A percentile compares a stretch with the other conserved stretches of the same genome.
Evolutionary conservation across 2,797 vertebrate species (phyloP).

Genomic region (Coluber constrictor): DNA sequence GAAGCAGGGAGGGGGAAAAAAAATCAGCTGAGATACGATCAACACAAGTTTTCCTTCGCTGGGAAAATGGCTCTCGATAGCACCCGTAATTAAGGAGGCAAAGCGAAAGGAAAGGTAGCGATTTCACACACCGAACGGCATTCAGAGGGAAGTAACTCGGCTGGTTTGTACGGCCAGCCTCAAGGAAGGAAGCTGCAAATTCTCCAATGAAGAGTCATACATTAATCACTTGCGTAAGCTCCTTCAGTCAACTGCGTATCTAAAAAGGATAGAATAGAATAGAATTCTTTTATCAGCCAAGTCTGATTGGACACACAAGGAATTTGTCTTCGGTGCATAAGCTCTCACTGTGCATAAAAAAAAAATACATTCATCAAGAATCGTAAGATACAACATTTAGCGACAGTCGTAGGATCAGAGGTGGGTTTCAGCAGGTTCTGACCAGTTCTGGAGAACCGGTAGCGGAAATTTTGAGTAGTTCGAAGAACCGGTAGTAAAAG

Average conservation of each 20-base stretch:
- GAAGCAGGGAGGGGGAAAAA: fast-evolving
- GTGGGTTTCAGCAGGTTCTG: no score
- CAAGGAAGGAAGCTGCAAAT: neutral
- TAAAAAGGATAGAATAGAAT: neutral
- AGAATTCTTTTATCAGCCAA: no score
- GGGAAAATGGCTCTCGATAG: neutral
- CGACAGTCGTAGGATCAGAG: no score
- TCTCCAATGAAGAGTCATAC: neutral
- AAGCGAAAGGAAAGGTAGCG: neutral
- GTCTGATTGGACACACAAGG: no score
- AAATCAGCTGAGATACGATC: neutral
- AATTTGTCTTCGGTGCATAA: no score
- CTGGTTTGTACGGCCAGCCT: neutral
- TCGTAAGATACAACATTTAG: no score
- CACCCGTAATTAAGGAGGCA: neutral
- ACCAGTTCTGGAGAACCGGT: no score
- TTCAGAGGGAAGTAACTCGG: neutral
- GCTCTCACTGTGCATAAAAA: no score
- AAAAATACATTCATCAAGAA: no score
- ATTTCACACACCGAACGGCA: neutral
- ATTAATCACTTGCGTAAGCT: neutral
- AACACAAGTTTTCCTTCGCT: neutral
- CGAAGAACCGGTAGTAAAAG: no score
- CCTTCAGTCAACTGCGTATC: neutral
- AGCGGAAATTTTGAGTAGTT: no score